Percentiles rank a stretch among this genome's conserved stretches.
phyloP scores from a whole-genome alignment of 2,113 vertebrate species.

The Oreochromis niloticus region DNA sequence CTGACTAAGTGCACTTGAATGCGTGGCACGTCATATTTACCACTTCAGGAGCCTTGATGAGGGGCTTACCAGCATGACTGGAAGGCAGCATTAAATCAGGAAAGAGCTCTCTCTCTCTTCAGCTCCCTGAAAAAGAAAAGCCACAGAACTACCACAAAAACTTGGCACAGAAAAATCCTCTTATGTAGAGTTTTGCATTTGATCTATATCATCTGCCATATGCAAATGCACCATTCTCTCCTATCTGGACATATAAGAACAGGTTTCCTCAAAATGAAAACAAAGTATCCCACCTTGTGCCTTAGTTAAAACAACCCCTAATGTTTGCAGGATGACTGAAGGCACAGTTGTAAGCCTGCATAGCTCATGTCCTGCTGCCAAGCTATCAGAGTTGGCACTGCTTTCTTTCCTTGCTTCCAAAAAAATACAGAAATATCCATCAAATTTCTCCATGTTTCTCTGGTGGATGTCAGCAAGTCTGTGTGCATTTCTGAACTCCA shows the following conservation, averaged over 20 bases:
- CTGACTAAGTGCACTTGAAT: constrained; percentile 21
- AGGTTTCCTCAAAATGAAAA: background rate
- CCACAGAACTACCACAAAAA: constrained; percentile 3
- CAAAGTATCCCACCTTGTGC: background rate
- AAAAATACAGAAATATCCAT: background rate
- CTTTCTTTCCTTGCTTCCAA: background rate
- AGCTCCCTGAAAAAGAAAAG: background rate
- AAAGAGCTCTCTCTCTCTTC: constrained; percentile 8
- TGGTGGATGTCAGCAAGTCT: background rate
- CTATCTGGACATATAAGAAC: background rate
- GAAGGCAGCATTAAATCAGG: constrained; percentile 48
- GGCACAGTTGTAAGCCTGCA: background rate
- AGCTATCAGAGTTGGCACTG: background rate
- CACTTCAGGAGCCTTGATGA: constrained; percentile 41
- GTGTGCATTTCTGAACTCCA: background rate
- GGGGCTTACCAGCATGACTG: constrained; percentile 42
- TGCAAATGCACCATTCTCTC: background rate
- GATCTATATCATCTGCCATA: background rate
- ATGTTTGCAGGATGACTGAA: background rate
- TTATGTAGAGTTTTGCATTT: background rate
- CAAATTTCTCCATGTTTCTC: background rate
- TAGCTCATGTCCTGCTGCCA: background rate
- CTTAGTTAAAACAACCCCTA: background rate
- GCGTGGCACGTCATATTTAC: constrained; percentile 30
- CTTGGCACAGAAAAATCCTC: constrained; percentile 14